Percentiles rank a stretch among this genome's conserved stretches.
These are phyloP conservation scores for Pogonus chalceus DNA, from an alignment of 1,140 invertebrate genomes.

Conservation along the genomic window DNA sequence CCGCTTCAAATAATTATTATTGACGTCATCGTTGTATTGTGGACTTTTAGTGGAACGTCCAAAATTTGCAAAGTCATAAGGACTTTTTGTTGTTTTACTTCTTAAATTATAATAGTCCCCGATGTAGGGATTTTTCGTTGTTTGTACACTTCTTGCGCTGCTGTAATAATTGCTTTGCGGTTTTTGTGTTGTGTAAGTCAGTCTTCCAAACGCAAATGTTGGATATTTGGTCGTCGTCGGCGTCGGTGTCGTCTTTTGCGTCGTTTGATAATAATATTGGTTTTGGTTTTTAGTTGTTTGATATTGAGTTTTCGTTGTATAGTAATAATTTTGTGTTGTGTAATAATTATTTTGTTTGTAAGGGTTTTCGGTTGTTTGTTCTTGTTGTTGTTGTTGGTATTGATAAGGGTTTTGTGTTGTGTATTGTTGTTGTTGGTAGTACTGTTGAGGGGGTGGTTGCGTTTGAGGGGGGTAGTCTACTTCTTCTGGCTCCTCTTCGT, in stretches of 20 bases:
- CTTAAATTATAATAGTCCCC: slow-evolving; percentile 28
- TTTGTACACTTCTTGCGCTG: slow-evolving; percentile 16
- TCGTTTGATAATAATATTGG: too few relatives aligned
- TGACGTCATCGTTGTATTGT: slow-evolving; percentile 28
- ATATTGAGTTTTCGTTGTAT: background rate
- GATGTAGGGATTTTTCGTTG: slow-evolving; percentile 22
- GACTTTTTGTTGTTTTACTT: slow-evolving; percentile 31
- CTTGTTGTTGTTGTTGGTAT: slow-evolving; percentile 14
- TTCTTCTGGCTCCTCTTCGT: slow-evolving; percentile 25
- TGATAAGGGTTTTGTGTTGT: slow-evolving; percentile 13
- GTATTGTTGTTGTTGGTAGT: slow-evolving; percentile 20
- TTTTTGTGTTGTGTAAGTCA: slow-evolving; percentile 8
- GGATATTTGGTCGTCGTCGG: too few relatives aligned
- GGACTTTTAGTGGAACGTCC: slow-evolving; percentile 25
- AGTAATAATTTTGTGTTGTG: slow-evolving; percentile 6
- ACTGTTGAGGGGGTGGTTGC: slow-evolving; percentile 20
- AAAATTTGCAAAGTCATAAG: slow-evolving; percentile 37
- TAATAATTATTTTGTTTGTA: slow-evolving; percentile 16
- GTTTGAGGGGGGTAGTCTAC: slow-evolving; percentile 13
- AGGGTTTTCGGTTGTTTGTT: slow-evolving; percentile 10
- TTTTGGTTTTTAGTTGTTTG: slow-evolving; percentile 17
- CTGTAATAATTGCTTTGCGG: slow-evolving; percentile 12
- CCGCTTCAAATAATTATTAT: slow-evolving; percentile 37
- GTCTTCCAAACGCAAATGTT: too few relatives aligned
- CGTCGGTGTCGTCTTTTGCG: too few relatives aligned